Percentiles rank a stretch among this genome's conserved stretches.
Evolutionary conservation across 2,113 vertebrate species (phyloP).

Genomic region (Panurus biarmicus): DNA sequence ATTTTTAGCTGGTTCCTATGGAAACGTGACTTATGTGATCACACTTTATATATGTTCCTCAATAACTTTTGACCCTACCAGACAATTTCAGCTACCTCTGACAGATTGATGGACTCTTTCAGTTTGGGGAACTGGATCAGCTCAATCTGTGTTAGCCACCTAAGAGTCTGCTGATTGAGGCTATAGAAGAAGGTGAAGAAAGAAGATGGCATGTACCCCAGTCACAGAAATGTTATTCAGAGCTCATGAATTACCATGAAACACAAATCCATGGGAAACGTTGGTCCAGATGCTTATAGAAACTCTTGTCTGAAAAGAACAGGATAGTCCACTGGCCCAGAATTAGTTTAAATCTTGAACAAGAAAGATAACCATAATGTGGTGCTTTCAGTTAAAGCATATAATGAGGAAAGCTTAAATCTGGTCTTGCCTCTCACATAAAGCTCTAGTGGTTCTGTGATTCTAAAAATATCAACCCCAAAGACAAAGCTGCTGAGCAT

Average conservation of each 20-base stretch:
- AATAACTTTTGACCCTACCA: background rate
- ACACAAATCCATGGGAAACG: background rate
- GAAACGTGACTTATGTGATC: background rate
- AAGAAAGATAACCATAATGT: background rate
- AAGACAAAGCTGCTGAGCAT: background rate
- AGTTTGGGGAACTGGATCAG: background rate
- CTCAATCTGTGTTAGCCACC: background rate
- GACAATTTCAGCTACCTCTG: background rate
- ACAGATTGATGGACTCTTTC: background rate
- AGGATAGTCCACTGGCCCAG: background rate
- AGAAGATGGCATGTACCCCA: background rate
- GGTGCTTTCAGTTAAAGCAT: background rate
- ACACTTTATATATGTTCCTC: background rate
- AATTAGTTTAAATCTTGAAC: background rate
- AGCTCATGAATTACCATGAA: background rate
- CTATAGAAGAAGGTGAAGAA: background rate
- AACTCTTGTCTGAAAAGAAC: background rate
- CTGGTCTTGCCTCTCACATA: background rate
- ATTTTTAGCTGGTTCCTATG: slow-evolving; percentile 30
- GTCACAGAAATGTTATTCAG: fast-evolving
- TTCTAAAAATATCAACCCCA: background rate
- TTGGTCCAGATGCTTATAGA: background rate
- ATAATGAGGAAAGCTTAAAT: background rate
- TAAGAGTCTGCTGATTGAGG: background rate
- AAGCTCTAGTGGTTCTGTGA: background rate